Conservation (phyloP, 2,888 invertebrate species). For the Amblyteles armatorius region DNA sequence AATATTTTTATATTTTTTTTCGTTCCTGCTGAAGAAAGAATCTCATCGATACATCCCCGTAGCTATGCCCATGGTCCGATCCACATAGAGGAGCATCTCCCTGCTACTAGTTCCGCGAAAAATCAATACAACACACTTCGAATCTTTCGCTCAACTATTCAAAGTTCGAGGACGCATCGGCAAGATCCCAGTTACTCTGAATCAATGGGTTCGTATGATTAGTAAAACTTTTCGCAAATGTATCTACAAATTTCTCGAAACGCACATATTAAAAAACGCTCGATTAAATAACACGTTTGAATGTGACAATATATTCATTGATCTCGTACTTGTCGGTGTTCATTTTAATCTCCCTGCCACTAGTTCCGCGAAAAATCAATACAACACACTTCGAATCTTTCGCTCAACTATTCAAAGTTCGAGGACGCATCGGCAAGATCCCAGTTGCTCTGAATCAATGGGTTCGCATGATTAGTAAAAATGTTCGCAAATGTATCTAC, state of each 20-base stretch:
- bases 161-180: not conserved
- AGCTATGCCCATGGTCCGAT: not conserved
- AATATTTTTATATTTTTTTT: not conserved
- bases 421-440: no score
- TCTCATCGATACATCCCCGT: not conserved
- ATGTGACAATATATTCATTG: not conserved
- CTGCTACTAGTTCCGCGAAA: slow-evolving; percentile 55
- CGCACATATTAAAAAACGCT: not conserved
- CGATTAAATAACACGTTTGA: not conserved
- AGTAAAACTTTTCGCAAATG: not conserved
- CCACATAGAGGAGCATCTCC: slow-evolving; percentile 20
- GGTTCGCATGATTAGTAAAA: not conserved
- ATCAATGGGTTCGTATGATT: not conserved
- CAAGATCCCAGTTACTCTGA: not conserved
- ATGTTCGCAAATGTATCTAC: not conserved
- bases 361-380: slow-evolving; percentile 66
- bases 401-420: slow-evolving; percentile 10
- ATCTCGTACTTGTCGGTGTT: not conserved
- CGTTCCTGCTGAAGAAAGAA: not conserved
- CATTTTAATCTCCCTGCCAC: slow-evolving; percentile 53
- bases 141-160: slow-evolving; percentile 50
- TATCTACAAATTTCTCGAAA: not conserved
- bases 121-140: slow-evolving; percentile 66
- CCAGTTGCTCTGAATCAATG: not conserved
- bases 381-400: slow-evolving; percentile 62